phyloP scores from a whole-genome alignment of 2,888 invertebrate genomes.

The Plagodis pulveraria region DNA sequence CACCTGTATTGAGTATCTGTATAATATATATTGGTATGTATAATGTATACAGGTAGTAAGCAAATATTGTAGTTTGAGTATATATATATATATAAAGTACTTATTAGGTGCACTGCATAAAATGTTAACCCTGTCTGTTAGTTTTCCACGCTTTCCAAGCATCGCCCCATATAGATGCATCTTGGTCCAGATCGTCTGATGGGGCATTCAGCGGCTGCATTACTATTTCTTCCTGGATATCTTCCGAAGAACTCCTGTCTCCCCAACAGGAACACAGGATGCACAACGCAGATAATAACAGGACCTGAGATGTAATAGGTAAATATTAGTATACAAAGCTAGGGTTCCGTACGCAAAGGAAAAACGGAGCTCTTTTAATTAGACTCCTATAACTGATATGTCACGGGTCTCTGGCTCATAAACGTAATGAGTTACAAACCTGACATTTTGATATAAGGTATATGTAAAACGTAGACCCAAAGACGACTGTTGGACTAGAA shows the following conservation, averaged over 20 bases:
- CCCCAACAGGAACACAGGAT: constrained; percentile 50
- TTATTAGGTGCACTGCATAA: constrained; percentile 2
- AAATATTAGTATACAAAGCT: background rate
- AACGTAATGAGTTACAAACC: too few relatives aligned
- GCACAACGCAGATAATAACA: constrained; percentile 51
- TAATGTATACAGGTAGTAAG: background rate
- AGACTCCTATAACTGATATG: too few relatives aligned
- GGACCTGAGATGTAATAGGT: constrained; percentile 44
- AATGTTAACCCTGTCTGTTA: constrained; percentile 61
- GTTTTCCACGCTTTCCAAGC: constrained; percentile 59
- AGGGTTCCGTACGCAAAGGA: too few relatives aligned
- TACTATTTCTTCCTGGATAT: constrained; percentile 43
- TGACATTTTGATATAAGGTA: too few relatives aligned
- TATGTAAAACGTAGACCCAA: too few relatives aligned
- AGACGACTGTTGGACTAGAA: too few relatives aligned
- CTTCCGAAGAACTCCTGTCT: constrained; percentile 45
- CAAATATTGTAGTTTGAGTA: background rate
- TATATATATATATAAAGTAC: too few relatives aligned
- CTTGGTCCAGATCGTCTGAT: constrained; percentile 50
- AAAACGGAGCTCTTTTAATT: too few relatives aligned
- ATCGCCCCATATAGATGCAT: constrained; percentile 52
- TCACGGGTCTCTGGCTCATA: too few relatives aligned
- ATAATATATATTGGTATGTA: too few relatives aligned
- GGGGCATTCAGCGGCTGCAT: constrained; percentile 45
- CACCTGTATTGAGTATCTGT: too few relatives aligned